These are phyloP conservation scores for Tympanuchus pallidicinctus DNA, from an alignment of 2,113 vertebrate species.

Conservation along the genomic window DNA sequence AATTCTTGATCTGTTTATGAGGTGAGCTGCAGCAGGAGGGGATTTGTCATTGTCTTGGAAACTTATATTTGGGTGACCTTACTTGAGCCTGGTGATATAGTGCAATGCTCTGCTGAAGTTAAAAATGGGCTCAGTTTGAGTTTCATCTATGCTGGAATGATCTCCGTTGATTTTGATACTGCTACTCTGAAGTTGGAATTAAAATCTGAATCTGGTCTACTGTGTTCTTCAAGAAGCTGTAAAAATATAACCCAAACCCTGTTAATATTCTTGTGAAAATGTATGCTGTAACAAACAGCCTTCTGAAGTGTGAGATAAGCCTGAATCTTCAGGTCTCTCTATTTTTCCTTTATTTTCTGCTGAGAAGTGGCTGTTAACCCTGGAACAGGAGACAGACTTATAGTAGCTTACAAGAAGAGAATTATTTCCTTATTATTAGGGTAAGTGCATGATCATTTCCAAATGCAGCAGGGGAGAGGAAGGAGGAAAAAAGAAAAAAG, in stretches of 20 bases:
- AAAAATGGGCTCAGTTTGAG: accelerated
- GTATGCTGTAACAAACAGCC: background rate
- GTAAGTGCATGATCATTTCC: background rate
- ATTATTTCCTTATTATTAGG: background rate
- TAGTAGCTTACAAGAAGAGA: background rate
- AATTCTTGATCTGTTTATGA: background rate
- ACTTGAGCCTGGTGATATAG: background rate
- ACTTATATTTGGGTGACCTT: background rate
- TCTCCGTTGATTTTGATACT: background rate
- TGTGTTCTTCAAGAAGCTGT: background rate
- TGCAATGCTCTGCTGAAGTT: background rate
- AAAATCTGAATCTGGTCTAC: background rate
- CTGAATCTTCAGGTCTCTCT: background rate
- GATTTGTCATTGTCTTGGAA: background rate
- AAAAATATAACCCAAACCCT: background rate
- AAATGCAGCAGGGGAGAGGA: background rate
- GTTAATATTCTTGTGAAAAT: background rate
- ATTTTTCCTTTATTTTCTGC: background rate
- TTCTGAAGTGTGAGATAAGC: background rate
- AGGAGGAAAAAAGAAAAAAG: background rate
- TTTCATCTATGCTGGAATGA: background rate
- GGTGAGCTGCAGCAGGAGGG: background rate
- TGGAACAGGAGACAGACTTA: background rate
- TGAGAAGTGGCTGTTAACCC: background rate
- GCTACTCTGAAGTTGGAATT: background rate